Percentiles rank a stretch among this genome's conserved stretches.
Evolutionary conservation across 2,113 vertebrate species (phyloP).

Genomic region (Pterophyllum scalare): DNA sequence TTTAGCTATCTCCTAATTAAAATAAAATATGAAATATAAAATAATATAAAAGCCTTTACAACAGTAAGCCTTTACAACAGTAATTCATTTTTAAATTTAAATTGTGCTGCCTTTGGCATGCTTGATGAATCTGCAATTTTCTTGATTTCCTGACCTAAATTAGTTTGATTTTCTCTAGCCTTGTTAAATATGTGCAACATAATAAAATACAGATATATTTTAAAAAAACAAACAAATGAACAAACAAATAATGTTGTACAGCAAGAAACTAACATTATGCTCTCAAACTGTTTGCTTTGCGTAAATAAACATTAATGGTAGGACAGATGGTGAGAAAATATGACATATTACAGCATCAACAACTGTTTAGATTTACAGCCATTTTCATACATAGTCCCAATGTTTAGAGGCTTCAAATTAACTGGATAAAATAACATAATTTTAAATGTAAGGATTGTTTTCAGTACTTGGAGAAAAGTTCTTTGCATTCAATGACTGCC

Average conservation of each 20-base stretch:
- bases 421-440: neutral
- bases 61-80: constrained; percentile 29
- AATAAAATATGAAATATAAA: no score
- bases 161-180: neutral
- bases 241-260: neutral
- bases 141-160: constrained; percentile 10
- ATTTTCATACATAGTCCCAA: neutral
- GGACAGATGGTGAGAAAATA: no score
- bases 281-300: neutral
- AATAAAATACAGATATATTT: neutral
- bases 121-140: constrained; percentile 21
- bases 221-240: neutral
- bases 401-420: neutral
- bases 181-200: neutral
- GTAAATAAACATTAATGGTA: neutral
- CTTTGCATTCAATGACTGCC: no score
- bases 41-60: constrained; percentile 9
- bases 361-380: neutral
- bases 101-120: constrained; percentile 18
- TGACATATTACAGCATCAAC: neutral
- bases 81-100: constrained; percentile 17
- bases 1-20: neutral
- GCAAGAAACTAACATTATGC: neutral
- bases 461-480: no score
- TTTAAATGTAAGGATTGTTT: neutral